Evolutionary conservation across 2,113 vertebrate genomes (phyloP), one percentile per base, ranked within the genome.

Genomic region (Onychorhynchus coronatus): DNA sequence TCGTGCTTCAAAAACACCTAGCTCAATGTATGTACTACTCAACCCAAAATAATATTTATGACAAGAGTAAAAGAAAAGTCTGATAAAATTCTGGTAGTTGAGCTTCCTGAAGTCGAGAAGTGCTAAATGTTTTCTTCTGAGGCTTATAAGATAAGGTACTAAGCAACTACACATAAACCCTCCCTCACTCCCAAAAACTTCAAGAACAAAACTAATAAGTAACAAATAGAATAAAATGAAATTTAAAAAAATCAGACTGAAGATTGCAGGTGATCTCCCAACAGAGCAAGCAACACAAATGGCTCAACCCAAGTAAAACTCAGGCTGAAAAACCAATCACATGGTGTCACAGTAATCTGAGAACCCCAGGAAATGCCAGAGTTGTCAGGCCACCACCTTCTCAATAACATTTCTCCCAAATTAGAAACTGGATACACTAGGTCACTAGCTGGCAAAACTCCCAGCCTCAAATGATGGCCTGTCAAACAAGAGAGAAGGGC

Each of bases 341-440:
- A 52, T 56, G 35, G 55, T 67, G 72, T 74, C 55, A 86, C 15
- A 55, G 93, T 84, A 86, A 96, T n/a, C 42, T 41, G 82, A 97
- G 90, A 94, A 78, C 10, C 16, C 16, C 72, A 90, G 95, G 90
- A 96, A 97, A 96, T 93, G 90, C 90, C 95, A 86, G 35, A 93
- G 75, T 74, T 91, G 71, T 89, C 93, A 95, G 47, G 52, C 65
- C 44, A 85, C 78, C 62, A 90, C 59, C 88, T 93, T 93, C 93
- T 96, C 93, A 85, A 3, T 90, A 95, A 80, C 88, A 44, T 74
- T 88, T 83, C 35, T 68, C 85, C 47, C 61, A 91, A 55, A 84
- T 94, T 90, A 93, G 95, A 96, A 96, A 93, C 90, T 90, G 75
- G 82, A 96, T 91, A 94, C 27, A 25, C 76, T 77, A 93, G 33